Base-by-base conservation (phyloP, 2,888 invertebrate species). In the Ormyrus pomaceus region DNA sequence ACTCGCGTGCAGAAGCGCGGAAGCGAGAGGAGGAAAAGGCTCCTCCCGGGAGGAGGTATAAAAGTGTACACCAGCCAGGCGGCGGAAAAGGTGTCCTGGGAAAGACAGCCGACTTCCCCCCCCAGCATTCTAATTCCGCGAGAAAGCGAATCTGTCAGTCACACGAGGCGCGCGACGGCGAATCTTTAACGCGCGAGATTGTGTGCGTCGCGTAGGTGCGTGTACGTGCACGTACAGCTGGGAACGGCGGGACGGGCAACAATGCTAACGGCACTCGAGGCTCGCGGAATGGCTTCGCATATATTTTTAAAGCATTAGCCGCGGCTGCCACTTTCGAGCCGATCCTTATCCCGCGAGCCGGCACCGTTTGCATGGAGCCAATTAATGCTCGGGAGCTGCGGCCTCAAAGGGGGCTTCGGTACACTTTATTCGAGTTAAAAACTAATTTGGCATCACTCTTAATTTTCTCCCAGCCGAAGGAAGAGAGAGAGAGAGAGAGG, bases 101-200 rank as follows among this genome's bases (percentile, higher is more conserved):
- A 58, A 70, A 68, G 53, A 19, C 19, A 11, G 11, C 64, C 13
- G 53, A 34, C n/a, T 61, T 50, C 9, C 10, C 2, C 34, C 48
- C 10, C 13, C 10, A n/a, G 19, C 59, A 59, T 59, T 71, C 75
- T 66, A 50, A 71, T 76, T 55, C 34, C 53, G 51, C 13, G 34
- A 19, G 19, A 19, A 19, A 69, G 64, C 46, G 69, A 76, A 76
- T 62, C 79, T 56, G 75, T 71, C 79, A 75, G 70, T 76, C 61
- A 61, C 75, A 50, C 53, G 59, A 2, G 19, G 6, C 19, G 6
- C 19, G 19, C 19, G 19, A 19, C 19, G 19, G 19, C 19, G 19
- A 19, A 19, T 19, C 19, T 19, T 19, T 19, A 19, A 19, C 19
- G 19, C 19, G 19, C 19, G 19, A 19, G 53, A 48, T 45, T 50